Conservation (phyloP, 2,888 invertebrate species). For the Hypolimnas misippus region DNA sequence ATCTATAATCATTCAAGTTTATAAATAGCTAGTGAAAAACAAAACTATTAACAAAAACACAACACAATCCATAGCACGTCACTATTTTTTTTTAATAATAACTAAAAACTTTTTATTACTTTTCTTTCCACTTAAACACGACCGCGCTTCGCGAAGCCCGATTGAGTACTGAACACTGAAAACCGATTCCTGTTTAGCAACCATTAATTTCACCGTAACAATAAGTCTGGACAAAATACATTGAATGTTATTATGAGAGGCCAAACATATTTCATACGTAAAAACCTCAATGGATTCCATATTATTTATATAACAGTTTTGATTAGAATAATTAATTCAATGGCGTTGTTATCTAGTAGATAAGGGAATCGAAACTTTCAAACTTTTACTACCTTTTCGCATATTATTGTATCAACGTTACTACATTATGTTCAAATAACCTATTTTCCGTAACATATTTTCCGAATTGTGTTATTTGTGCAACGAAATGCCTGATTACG, state of each 20-base stretch:
- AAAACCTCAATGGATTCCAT: background rate
- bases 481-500: no score
- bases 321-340: slow-evolving; percentile 5
- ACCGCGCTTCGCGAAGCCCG: slow-evolving; percentile 20
- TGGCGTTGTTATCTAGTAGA: slow-evolving; percentile 2
- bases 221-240: background rate
- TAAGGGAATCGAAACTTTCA: slow-evolving; percentile 4
- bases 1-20: background rate
- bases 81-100: background rate
- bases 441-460: background rate
- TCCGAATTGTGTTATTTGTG: no score
- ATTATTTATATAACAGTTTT: background rate
- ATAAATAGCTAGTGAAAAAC: background rate
- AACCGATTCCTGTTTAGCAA: slow-evolving; percentile 13
- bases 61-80: background rate
- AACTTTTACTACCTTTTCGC: background rate
- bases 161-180: slow-evolving; percentile 32
- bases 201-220: background rate
- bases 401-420: background rate
- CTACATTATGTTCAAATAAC: background rate
- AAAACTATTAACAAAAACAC: background rate
- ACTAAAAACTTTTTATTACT: background rate
- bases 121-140: slow-evolving; percentile 16
- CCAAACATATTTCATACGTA: background rate
- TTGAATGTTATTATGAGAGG: background rate